Evolutionary conservation across 1,140 invertebrate species (phyloP).

Genomic region (Drosophila eugracilis): DNA sequence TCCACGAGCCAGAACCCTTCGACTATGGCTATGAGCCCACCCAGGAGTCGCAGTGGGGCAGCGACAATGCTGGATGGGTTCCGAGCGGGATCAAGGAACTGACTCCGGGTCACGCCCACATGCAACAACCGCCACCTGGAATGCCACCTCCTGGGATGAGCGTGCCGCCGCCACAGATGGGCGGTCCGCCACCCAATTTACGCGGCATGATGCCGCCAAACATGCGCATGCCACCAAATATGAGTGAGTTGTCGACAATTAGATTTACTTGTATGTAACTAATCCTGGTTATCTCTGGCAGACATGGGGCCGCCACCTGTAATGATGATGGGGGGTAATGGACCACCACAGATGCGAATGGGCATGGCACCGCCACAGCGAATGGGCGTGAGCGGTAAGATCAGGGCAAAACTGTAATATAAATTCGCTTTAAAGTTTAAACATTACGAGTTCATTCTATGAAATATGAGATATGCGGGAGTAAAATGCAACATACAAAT

Average conservation of each 20-base stretch:
- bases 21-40: slow-evolving; percentile 90
- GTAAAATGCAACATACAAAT: too few relatives aligned
- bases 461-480: too few relatives aligned
- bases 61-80: slow-evolving; percentile 86
- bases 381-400: slow-evolving; percentile 52
- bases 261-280: too few relatives aligned
- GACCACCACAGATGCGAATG: slow-evolving; percentile 63
- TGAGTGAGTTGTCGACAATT: slow-evolving; percentile 43
- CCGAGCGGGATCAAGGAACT: slow-evolving; percentile 88
- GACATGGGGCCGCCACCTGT: slow-evolving; percentile 78
- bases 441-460: too few relatives aligned
- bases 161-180: slow-evolving; percentile 82
- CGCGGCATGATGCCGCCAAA: slow-evolving; percentile 78
- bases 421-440: too few relatives aligned
- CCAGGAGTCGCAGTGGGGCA: slow-evolving; percentile 90
- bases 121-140: slow-evolving; percentile 75
- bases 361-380: slow-evolving; percentile 63
- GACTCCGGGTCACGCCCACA: slow-evolving; percentile 85
- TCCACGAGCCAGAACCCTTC: slow-evolving; percentile 88
- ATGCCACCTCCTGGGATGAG: slow-evolving; percentile 84
- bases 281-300: slow-evolving; percentile 2
- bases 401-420: slow-evolving; percentile 8
- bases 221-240: slow-evolving; percentile 75
- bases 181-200: slow-evolving; percentile 70
- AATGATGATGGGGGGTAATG: slow-evolving; percentile 67